phyloP scores from a whole-genome alignment of 2,113 vertebrate species.

The Brachyistius frenatus region DNA sequence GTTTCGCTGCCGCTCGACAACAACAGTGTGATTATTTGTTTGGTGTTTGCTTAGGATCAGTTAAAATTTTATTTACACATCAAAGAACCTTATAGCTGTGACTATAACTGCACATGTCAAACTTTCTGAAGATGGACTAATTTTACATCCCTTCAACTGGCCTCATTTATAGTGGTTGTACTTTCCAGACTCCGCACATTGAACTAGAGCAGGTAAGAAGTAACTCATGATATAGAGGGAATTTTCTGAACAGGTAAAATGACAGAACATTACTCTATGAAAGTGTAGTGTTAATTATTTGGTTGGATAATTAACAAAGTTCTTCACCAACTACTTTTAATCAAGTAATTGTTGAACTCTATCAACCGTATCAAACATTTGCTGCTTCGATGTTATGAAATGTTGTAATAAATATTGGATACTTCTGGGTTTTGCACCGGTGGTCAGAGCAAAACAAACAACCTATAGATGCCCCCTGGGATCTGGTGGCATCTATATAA shows the following conservation, averaged over 20 bases:
- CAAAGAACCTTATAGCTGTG: not conserved
- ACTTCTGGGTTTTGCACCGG: no score
- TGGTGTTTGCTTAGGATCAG: no score
- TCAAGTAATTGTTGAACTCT: not conserved
- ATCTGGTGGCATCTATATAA: no score
- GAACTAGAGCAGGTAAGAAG: not conserved
- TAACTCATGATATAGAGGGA: not conserved
- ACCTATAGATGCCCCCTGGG: not conserved
- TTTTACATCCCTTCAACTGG: not conserved
- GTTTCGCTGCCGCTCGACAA: no score
- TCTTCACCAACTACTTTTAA: not conserved
- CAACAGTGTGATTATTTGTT: no score
- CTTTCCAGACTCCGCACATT: constrained; percentile 7
- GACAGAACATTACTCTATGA: not conserved
- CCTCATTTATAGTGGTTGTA: constrained; percentile 3
- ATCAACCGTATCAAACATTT: not conserved
- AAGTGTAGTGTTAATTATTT: no score
- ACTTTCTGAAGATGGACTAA: not conserved
- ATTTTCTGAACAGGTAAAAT: not conserved
- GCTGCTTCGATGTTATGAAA: not conserved
- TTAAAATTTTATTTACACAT: no score
- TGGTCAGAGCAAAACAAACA: not conserved
- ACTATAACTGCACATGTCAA: not conserved
- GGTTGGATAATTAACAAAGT: not conserved
- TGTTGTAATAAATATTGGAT: not conserved